These are phyloP conservation scores for Rhizoglyphus robini DNA, from an alignment of 1,140 invertebrate species.

Conservation along the genomic window DNA sequence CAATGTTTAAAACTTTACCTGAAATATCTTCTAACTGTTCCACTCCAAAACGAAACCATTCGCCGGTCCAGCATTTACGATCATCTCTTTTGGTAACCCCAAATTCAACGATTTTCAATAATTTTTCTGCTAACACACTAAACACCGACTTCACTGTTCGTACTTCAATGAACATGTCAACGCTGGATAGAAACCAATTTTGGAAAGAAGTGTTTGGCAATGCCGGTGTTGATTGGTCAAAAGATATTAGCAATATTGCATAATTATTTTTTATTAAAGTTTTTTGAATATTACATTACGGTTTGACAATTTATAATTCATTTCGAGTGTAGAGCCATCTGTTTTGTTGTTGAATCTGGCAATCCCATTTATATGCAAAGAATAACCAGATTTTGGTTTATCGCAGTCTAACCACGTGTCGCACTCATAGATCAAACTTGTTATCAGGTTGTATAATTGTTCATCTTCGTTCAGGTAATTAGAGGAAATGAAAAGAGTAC, in stretches of 20 bases:
- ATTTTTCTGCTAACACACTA: too few species aligned
- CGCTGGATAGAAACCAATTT: too few species aligned
- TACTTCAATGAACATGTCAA: too few species aligned
- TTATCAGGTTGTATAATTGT: neutral
- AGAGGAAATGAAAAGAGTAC: neutral
- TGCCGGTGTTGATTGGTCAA: too few species aligned
- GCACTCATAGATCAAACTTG: neutral
- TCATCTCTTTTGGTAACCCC: too few species aligned
- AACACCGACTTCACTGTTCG: too few species aligned
- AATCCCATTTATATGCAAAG: neutral
- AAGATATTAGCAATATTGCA: too few species aligned
- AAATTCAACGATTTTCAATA: too few species aligned
- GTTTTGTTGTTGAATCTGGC: neutral
- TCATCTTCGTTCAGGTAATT: neutral
- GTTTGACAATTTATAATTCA: conserved; percentile 10
- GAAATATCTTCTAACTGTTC: neutral
- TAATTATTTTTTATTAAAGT: neutral
- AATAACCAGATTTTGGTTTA: conserved; percentile 4
- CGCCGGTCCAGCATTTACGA: too few species aligned
- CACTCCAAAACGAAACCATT: neutral
- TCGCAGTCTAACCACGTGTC: conserved; percentile 10
- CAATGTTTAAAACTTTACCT: neutral
- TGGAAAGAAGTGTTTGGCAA: too few species aligned
- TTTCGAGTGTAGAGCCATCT: neutral
- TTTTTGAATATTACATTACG: conserved; percentile 5